Evolutionary conservation across 2,113 vertebrate genomes (phyloP).

Genomic region (Microcebus jonahi): DNA sequence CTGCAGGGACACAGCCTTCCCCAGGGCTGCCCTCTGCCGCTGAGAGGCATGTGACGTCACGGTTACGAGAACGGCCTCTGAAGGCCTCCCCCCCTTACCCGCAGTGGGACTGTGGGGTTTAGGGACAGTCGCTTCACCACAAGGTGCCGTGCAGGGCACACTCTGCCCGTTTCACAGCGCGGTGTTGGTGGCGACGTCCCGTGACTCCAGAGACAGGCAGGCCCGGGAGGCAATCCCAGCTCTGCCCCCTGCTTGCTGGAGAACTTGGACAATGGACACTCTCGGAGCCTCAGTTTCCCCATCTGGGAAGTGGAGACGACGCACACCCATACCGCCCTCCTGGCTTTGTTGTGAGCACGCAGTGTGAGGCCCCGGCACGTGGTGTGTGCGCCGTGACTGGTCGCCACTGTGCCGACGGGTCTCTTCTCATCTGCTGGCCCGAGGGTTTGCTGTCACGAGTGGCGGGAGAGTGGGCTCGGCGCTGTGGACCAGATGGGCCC

Average conservation of each 20-base stretch:
- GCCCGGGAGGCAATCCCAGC: neutral
- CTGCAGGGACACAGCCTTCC: neutral
- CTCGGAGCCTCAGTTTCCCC: neutral
- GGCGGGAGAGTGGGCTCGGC: neutral
- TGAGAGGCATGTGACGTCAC: no score
- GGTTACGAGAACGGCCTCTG: rapidly evolving
- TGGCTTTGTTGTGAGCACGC: rapidly evolving
- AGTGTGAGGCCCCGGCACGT: neutral
- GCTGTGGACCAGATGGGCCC: neutral
- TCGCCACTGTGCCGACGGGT: neutral
- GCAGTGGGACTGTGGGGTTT: neutral
- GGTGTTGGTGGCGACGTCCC: neutral
- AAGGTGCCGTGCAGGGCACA: neutral
- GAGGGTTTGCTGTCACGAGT: neutral
- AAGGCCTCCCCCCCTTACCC: neutral
- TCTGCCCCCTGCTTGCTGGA: neutral
- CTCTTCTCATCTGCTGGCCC: neutral
- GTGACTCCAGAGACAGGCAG: neutral
- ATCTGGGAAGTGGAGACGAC: neutral
- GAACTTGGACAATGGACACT: no score
- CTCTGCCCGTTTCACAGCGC: neutral
- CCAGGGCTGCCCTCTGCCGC: neutral
- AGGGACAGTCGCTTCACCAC: neutral
- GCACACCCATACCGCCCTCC: neutral
- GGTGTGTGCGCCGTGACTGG: neutral